Evolutionary conservation across 2,113 vertebrate species (phyloP).

Genomic region (Saimiri boliviensis): DNA sequence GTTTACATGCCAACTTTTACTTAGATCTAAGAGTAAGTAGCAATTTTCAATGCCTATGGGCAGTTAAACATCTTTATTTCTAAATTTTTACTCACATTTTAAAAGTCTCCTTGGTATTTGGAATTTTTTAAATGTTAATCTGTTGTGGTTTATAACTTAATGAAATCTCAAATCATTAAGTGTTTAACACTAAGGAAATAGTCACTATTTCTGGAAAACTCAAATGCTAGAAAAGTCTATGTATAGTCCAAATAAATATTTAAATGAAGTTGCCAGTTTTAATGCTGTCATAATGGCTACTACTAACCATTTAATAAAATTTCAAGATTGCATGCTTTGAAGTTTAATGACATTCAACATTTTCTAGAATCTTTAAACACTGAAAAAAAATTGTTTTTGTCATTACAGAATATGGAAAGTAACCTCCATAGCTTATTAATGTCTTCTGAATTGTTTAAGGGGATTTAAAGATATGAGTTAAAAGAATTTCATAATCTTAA

Average conservation of each 20-base stretch:
- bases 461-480: conserved; percentile 89
- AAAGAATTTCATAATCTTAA: conserved; percentile 91
- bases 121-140: conserved; percentile 52
- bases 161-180: conserved; percentile 32
- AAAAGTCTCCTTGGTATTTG: conserved; percentile 21
- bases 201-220: conserved; percentile 59
- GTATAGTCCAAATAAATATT: conserved; percentile 65
- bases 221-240: conserved; percentile 55
- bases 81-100: conserved; percentile 48
- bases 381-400: conserved; percentile 80
- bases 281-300: conserved; percentile 60
- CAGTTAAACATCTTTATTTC: conserved; percentile 40
- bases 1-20: conserved; percentile 20
- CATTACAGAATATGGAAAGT: conserved; percentile 77
- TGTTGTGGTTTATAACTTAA: background rate
- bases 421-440: conserved; percentile 84
- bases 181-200: conserved; percentile 56
- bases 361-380: conserved; percentile 62
- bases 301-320: conserved; percentile 69
- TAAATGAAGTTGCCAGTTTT: conserved; percentile 70
- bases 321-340: conserved; percentile 64
- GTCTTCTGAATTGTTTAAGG: conserved; percentile 87
- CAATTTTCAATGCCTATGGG: background rate
- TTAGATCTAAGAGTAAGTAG: background rate
- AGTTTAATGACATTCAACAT: conserved; percentile 71